Conservation (phyloP, 2,113 vertebrate genomes). For the Bos indicus region DNA sequence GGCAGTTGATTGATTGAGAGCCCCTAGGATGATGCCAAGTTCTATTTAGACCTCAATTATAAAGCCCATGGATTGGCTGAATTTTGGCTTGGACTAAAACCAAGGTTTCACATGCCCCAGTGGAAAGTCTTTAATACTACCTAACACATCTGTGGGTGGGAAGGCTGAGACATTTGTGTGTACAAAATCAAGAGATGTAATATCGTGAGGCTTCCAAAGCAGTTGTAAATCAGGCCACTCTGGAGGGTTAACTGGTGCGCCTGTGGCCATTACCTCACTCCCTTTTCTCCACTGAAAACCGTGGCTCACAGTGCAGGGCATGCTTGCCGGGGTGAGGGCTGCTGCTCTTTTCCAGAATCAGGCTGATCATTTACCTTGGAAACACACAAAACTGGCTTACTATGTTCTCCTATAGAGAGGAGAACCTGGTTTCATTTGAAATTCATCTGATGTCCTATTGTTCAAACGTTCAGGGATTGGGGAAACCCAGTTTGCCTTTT, state of each 20-base stretch:
- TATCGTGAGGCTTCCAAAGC: not conserved
- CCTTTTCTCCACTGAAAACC: not conserved
- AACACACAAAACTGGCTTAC: not conserved
- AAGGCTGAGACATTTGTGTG: not conserved
- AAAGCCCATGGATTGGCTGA: slow-evolving; percentile 18
- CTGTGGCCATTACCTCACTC: slow-evolving; percentile 1
- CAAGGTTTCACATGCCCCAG: slow-evolving; percentile 18
- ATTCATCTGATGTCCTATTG: slow-evolving; percentile 17
- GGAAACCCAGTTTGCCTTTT: not conserved
- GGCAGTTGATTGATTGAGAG: slow-evolving; percentile 31
- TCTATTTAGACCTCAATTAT: slow-evolving; percentile 28
- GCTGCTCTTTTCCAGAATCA: not conserved
- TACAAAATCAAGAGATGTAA: slow-evolving; percentile 20
- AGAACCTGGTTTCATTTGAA: slow-evolving; percentile 8
- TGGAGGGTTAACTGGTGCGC: not conserved
- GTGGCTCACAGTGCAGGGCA: not conserved
- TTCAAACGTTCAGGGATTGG: not conserved
- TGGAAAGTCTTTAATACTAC: slow-evolving; percentile 34
- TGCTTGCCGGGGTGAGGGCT: not conserved
- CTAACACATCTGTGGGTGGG: not conserved
- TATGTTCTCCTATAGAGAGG: not conserved
- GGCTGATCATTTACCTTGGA: not conserved
- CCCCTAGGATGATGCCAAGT: slow-evolving; percentile 16
- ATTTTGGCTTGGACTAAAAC: slow-evolving; percentile 25
- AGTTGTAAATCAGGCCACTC: slow-evolving; percentile 26